These are phyloP conservation scores for Leguminivora glycinivorella DNA, from an alignment of 1,140 invertebrate genomes.

Conservation along the genomic window DNA sequence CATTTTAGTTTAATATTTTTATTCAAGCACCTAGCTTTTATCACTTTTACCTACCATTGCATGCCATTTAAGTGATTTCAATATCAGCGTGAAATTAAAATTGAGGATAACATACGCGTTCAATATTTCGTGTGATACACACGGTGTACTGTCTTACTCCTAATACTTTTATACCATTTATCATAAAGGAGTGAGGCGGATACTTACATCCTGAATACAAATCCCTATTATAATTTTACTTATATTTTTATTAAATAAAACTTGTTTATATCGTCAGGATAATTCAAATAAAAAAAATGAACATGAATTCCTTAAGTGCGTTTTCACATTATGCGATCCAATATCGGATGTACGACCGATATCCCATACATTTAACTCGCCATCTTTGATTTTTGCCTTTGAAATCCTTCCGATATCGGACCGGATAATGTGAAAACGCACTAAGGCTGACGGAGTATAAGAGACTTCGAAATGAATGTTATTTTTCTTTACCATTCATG, in stretches of 20 bases:
- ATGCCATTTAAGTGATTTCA: conserved; percentile 18
- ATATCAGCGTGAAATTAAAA: neutral
- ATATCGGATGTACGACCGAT: too few species aligned
- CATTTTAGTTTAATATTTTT: conserved; percentile 32
- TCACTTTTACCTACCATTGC: conserved; percentile 32
- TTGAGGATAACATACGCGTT: neutral
- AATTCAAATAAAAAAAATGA: neutral
- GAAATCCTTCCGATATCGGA: too few species aligned
- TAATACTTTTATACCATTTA: too few species aligned
- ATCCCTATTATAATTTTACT: neutral
- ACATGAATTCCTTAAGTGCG: neutral
- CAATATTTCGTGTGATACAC: neutral
- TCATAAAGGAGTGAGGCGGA: too few species aligned
- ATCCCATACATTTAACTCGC: too few species aligned
- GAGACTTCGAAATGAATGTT: neutral
- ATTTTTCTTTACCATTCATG: too few species aligned
- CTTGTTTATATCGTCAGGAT: neutral
- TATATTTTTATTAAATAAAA: neutral
- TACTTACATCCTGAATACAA: neutral
- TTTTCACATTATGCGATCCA: too few species aligned
- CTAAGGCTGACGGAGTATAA: too few species aligned
- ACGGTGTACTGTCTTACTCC: too few species aligned
- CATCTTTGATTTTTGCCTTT: too few species aligned
- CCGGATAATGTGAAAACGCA: too few species aligned
- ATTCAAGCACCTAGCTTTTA: conserved; percentile 41